These are phyloP conservation scores for Polypedilum vanderplanki DNA, from an alignment of 1,140 invertebrate genomes.

Conservation along the genomic window DNA sequence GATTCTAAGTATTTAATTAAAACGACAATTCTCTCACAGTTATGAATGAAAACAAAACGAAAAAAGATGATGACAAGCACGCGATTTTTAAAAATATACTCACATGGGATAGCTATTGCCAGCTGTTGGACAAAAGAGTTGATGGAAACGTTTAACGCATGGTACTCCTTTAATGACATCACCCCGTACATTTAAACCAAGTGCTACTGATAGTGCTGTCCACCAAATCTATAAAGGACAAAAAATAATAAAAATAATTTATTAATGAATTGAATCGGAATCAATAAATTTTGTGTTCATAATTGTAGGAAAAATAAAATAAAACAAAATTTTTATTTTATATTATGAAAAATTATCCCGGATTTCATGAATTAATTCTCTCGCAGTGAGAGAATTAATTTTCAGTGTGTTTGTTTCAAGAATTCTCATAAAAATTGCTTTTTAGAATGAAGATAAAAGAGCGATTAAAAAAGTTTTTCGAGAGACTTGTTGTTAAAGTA, in stretches of 20 bases:
- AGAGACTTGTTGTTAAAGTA: neutral
- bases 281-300: too few species aligned
- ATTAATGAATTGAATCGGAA: neutral
- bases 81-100: constrained; percentile 45
- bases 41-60: too few species aligned
- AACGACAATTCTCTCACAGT: too few species aligned
- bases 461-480: neutral
- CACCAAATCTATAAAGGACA: constrained; percentile 67
- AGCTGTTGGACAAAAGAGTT: constrained; percentile 83
- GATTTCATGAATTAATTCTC: too few species aligned
- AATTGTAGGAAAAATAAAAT: too few species aligned
- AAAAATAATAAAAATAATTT: constrained; percentile 24
- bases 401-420: neutral
- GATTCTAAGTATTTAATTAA: too few species aligned
- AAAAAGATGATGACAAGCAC: too few species aligned
- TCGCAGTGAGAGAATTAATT: too few species aligned
- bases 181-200: constrained; percentile 75
- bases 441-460: neutral
- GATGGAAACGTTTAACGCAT: constrained; percentile 80
- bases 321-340: too few species aligned
- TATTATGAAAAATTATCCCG: too few species aligned
- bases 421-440: neutral
- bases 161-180: constrained; percentile 78
- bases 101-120: constrained; percentile 85
- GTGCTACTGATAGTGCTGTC: constrained; percentile 76